phyloP scores from a whole-genome alignment of 2,888 invertebrate genomes.

The Plagiodera versicolora region DNA sequence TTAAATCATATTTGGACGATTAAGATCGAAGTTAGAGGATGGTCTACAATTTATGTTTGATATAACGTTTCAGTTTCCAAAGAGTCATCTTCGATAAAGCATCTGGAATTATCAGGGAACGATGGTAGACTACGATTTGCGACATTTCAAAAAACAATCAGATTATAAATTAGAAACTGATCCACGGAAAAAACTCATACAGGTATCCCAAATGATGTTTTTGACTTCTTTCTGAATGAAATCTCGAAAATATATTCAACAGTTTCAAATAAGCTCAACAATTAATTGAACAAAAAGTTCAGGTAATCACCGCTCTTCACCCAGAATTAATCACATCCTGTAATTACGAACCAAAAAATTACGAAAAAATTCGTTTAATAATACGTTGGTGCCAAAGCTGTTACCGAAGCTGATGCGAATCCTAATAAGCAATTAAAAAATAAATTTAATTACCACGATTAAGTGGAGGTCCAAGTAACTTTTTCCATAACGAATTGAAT shows the following conservation, averaged over 20 bases:
- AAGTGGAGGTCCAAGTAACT: not conserved
- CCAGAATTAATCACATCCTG: slow-evolving; percentile 13
- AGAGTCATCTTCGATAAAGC: too few relatives aligned
- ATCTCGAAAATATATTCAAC: slow-evolving; percentile 17
- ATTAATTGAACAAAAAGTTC: slow-evolving; percentile 23
- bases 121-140: too few relatives aligned
- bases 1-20: not conserved
- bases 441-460: slow-evolving; percentile 21
- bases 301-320: slow-evolving; percentile 18
- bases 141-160: too few relatives aligned
- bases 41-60: not conserved
- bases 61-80: not conserved
- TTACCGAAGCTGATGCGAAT: slow-evolving; percentile 17
- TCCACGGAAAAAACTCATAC: too few relatives aligned
- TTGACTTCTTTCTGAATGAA: not conserved
- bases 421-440: slow-evolving; percentile 22
- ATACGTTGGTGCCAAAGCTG: slow-evolving; percentile 17
- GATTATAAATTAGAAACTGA: too few relatives aligned
- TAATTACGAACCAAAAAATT: slow-evolving; percentile 19
- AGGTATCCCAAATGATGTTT: not conserved
- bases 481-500: not conserved
- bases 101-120: too few relatives aligned
- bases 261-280: slow-evolving; percentile 22
- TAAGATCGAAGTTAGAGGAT: not conserved
- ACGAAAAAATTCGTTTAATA: slow-evolving; percentile 25